phyloP scores from a whole-genome alignment of 2,888 invertebrate species.

The Amaurobius ferox region DNA sequence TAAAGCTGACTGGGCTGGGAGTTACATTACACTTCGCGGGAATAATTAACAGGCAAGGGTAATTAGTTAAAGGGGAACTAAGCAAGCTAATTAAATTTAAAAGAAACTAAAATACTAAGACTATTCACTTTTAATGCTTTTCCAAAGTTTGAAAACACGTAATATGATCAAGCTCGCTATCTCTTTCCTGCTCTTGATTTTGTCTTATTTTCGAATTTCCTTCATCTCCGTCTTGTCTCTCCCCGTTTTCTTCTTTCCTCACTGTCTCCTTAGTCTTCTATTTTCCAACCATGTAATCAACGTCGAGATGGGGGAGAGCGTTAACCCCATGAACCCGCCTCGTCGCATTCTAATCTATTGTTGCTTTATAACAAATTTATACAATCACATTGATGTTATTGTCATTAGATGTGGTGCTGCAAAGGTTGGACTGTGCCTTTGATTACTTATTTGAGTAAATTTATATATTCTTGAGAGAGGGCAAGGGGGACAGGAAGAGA shows the following conservation, averaged over 20 bases:
- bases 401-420: no score
- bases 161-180: not conserved
- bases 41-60: conserved; percentile 18
- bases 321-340: not conserved
- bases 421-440: no score
- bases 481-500: no score
- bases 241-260: not conserved
- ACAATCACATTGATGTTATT: no score
- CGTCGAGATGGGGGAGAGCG: not conserved
- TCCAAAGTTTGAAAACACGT: conserved; percentile 15
- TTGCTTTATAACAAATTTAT: not conserved
- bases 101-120: conserved; percentile 17
- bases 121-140: conserved; percentile 15
- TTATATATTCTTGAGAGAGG: no score
- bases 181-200: not conserved
- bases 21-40: conserved; percentile 13
- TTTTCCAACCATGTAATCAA: not conserved
- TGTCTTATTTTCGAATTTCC: not conserved
- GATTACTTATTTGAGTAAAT: no score
- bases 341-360: not conserved
- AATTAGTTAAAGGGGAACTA: conserved; percentile 13
- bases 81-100: conserved; percentile 19
- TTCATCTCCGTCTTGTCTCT: not conserved
- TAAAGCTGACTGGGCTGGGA: conserved; percentile 18
- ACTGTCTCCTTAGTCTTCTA: not conserved